Conservation (phyloP, 2,797 vertebrate species). For the Sebastiscus tertius region DNA sequence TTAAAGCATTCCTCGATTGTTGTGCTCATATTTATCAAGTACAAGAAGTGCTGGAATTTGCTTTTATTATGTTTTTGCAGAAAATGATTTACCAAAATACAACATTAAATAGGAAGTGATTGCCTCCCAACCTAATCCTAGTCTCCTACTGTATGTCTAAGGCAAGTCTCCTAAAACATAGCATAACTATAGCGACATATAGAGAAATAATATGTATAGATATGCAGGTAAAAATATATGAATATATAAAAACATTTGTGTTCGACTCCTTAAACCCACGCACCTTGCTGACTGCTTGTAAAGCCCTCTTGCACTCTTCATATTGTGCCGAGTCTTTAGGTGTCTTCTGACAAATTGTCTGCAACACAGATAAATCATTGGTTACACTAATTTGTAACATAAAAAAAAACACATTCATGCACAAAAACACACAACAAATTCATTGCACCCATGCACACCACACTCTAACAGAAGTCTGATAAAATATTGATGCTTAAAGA, state of each 20-base stretch:
- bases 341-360: slow-evolving; percentile 99
- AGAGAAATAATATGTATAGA: background rate
- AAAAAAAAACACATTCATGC: background rate
- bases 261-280: background rate
- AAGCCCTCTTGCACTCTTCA: slow-evolving; percentile 88
- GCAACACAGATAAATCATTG: slow-evolving; percentile 62
- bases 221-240: background rate
- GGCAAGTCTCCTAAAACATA: background rate
- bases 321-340: slow-evolving; percentile 89
- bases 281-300: slow-evolving; percentile 97
- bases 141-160: background rate
- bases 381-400: background rate
- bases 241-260: background rate
- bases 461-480: slow-evolving; percentile 13
- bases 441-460: background rate
- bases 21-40: background rate
- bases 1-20: background rate
- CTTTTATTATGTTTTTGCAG: background rate
- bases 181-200: background rate
- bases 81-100: background rate
- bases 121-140: background rate
- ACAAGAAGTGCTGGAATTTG: background rate
- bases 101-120: background rate
- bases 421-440: background rate
- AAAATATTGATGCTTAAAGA: slow-evolving; percentile 6